Evolutionary conservation across 1,140 invertebrate species (phyloP), one percentile per base, ranked within the genome.

Genomic region (Drosophila mojavensis): DNA sequence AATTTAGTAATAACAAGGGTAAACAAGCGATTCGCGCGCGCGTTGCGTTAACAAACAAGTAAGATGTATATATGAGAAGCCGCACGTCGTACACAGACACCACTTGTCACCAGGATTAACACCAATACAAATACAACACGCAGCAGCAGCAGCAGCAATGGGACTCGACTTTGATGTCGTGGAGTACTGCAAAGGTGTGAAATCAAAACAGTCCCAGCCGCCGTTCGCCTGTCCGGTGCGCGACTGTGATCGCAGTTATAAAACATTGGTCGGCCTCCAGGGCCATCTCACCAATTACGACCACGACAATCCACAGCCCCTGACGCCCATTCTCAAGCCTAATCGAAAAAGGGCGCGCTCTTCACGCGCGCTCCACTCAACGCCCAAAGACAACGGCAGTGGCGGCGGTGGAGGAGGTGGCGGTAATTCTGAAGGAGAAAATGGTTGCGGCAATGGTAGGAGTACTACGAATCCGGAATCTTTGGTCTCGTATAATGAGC

Each of bases 221-320:
- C 97, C 97, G 36, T 97, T 97, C 93, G 94, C 95, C 79, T 98
- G 97, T 89, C 97, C 97, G 10, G 94, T 97, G 45, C 94, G 95
- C 81, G 95, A 96, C 70, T 98, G 97, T 93, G 96, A 95, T 50
- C 96, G 96, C 93, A 95, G 96, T 20, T 98, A 97, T 92, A 97
- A 97, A 93, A 97, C 96, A 74, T 95, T 97, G 64, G 95, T 95
- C 90, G 97, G 97, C 1, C 94, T 98, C 75, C 96, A 97, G 89
- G 97, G 96, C 92, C 97, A 98, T 92, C 93, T 98, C 70, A 95
- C 95, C 64, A 97, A 97, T 89, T 96, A 95, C 93, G 96, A 97
- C 92, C 97, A 97, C 91, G 95, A 96, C 73, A 95, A 95, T 89
- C 94, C 94, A 5, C 93, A 93, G 63, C 94, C 93, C 15, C 80